phyloP scores from a whole-genome alignment of 2,888 invertebrate genomes.

The Agrotis exclamationis region DNA sequence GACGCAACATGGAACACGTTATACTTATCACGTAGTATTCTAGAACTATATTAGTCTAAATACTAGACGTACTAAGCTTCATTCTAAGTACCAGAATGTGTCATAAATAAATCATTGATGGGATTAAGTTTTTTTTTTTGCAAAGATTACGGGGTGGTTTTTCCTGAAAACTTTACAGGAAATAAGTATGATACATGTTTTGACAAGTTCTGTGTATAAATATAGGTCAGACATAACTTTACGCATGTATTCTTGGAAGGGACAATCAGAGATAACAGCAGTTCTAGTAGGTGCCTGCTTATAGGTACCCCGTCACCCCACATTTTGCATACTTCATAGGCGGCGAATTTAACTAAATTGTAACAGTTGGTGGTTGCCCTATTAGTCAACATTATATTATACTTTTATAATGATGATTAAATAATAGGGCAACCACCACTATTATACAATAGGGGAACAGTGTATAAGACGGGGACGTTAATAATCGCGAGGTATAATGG shows the following conservation, averaged over 20 bases:
- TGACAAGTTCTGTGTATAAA: not conserved
- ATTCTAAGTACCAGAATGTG: conserved; percentile 11
- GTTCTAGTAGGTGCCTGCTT: too few species aligned
- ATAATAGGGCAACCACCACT: too few species aligned
- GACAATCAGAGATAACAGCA: not conserved
- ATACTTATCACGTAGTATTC: conserved; percentile 9
- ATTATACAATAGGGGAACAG: too few species aligned
- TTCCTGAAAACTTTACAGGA: not conserved
- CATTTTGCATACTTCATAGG: too few species aligned
- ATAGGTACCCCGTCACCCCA: too few species aligned
- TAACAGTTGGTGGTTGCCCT: too few species aligned
- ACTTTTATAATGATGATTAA: too few species aligned
- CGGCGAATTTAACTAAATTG: too few species aligned
- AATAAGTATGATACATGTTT: not conserved
- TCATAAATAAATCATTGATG: conserved; percentile 6
- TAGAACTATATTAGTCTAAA: not conserved
- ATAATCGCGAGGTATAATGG: too few species aligned
- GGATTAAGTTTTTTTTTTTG: not conserved
- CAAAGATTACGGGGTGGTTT: not conserved
- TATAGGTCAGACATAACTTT: not conserved
- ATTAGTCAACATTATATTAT: too few species aligned
- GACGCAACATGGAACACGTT: conserved; percentile 28
- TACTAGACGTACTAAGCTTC: not conserved
- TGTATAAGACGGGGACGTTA: too few species aligned
- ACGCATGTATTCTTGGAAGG: not conserved